Conservation (phyloP, 2,797 vertebrate species). For the Sarcophilus harrisii region DNA sequence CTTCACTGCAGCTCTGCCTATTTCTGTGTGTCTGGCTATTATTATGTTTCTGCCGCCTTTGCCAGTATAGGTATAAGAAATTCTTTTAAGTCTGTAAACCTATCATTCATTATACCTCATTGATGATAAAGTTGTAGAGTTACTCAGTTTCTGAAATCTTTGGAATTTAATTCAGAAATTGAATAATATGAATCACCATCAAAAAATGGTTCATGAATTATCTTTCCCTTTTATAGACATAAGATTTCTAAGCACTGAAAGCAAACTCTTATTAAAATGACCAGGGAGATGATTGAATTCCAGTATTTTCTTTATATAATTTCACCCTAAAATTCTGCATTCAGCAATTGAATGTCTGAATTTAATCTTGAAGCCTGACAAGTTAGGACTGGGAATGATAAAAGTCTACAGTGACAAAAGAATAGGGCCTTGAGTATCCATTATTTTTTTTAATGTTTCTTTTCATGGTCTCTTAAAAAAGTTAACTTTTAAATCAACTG, state of each 20-base stretch:
- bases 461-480: slow-evolving; percentile 25
- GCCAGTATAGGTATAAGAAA: background rate
- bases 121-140: background rate
- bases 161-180: background rate
- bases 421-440: background rate
- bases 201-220: slow-evolving; percentile 6
- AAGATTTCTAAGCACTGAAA: slow-evolving; percentile 17
- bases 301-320: background rate
- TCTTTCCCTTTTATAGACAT: slow-evolving; percentile 5
- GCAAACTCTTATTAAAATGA: background rate
- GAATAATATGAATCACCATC: background rate
- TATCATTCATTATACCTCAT: background rate
- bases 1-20: background rate
- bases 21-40: background rate
- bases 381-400: slow-evolving; percentile 40
- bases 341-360: slow-evolving; percentile 37
- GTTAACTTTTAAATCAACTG: slow-evolving; percentile 12
- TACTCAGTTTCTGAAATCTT: background rate
- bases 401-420: background rate
- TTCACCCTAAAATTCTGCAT: slow-evolving; percentile 22
- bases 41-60: background rate
- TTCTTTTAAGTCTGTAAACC: background rate
- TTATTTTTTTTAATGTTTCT: slow-evolving; percentile 21
- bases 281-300: background rate
- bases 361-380: slow-evolving; percentile 14